Conservation (phyloP, 2,113 vertebrate species). For the Oostethus manadensis region DNA sequence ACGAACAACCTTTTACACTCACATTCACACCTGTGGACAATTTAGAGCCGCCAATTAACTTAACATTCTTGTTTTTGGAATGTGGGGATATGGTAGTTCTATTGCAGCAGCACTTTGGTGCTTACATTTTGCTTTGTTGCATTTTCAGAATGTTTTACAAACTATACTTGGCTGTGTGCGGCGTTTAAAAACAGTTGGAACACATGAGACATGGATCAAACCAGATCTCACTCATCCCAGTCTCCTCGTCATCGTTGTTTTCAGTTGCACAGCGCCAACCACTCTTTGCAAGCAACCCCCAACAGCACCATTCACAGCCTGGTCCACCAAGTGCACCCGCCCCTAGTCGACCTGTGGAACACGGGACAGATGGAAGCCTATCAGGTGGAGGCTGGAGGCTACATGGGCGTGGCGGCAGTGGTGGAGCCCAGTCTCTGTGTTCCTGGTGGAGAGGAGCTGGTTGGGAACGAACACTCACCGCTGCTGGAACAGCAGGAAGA, state of each 20-base stretch:
- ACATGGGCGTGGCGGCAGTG: conserved; percentile 70
- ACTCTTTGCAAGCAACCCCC: conserved; percentile 76
- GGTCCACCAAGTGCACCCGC: conserved; percentile 74
- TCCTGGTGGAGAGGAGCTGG: conserved; percentile 68
- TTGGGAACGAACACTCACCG: conserved; percentile 79
- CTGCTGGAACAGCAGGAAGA: conserved; percentile 80
- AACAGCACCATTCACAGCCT: conserved; percentile 79
- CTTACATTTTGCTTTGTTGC: background rate
- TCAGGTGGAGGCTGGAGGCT: conserved; percentile 73
- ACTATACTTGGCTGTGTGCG: background rate
- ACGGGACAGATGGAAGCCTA: conserved; percentile 74
- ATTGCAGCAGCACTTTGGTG: background rate
- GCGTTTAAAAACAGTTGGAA: background rate
- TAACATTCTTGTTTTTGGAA: too few species aligned
- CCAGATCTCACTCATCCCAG: conserved; percentile 7
- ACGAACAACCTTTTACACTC: too few species aligned
- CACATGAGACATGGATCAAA: background rate
- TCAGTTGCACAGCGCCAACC: conserved; percentile 70
- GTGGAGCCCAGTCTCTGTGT: conserved; percentile 72
- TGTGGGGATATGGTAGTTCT: background rate
- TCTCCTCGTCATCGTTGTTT: conserved; percentile 14
- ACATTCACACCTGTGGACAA: too few species aligned
- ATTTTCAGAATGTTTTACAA: background rate
- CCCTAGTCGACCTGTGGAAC: conserved; percentile 84
- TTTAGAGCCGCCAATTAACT: too few species aligned